Evolutionary conservation across 2,888 invertebrate species (phyloP).

Genomic region (Agonopterix subpropinquella): DNA sequence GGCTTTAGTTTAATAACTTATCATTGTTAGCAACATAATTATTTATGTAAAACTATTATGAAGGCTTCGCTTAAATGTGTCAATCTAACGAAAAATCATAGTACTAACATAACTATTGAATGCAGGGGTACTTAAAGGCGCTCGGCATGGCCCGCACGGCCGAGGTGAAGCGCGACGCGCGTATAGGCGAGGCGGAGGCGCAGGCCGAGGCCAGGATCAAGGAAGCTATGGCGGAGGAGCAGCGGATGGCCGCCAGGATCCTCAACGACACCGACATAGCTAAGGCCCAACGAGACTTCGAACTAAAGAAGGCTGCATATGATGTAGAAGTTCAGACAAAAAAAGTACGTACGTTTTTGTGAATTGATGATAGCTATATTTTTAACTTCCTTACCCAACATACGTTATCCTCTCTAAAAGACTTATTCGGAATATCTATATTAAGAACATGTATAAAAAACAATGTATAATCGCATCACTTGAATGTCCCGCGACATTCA

Average conservation of each 20-base stretch:
- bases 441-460: too few species aligned
- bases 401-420: background rate
- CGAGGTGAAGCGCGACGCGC: slow-evolving; percentile 95
- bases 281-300: slow-evolving; percentile 96
- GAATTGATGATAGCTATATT: background rate
- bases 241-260: slow-evolving; percentile 95
- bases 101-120: too few species aligned
- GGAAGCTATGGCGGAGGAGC: slow-evolving; percentile 97
- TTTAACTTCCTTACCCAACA: background rate
- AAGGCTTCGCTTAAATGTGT: too few species aligned
- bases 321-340: slow-evolving; percentile 97
- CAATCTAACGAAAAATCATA: too few species aligned
- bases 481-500: too few species aligned
- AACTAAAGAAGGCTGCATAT: slow-evolving; percentile 97
- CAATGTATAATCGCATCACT: too few species aligned
- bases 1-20: too few species aligned
- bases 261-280: slow-evolving; percentile 98
- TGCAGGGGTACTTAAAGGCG: slow-evolving; percentile 92
- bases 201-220: slow-evolving; percentile 93
- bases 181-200: slow-evolving; percentile 98
- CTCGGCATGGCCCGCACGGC: slow-evolving; percentile 96
- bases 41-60: too few species aligned
- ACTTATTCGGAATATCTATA: too few species aligned
- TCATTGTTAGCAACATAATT: too few species aligned
- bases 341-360: slow-evolving; percentile 71